phyloP scores from a whole-genome alignment of 2,797 vertebrate genomes.

The Taenioides sp. region DNA sequence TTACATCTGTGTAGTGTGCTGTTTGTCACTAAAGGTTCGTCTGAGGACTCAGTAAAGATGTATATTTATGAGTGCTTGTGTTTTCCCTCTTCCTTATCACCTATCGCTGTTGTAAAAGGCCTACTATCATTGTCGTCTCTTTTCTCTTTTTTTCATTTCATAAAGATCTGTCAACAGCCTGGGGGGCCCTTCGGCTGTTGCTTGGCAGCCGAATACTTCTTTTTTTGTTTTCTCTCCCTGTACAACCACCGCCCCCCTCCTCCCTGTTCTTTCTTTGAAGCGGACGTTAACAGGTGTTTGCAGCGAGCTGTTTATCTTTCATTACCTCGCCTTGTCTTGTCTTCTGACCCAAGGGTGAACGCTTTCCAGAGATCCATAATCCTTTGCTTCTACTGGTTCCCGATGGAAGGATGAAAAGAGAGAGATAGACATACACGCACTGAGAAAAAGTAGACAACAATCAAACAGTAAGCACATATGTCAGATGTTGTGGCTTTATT shows the following conservation, averaged over 20 bases:
- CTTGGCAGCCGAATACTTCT: conserved; percentile 83
- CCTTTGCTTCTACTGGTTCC: conserved; percentile 74
- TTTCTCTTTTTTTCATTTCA: conserved; percentile 80
- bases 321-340: conserved; percentile 77
- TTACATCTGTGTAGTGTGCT: conserved; percentile 47
- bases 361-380: conserved; percentile 79
- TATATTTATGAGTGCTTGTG: conserved; percentile 77
- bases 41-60: conserved; percentile 76
- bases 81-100: conserved; percentile 79
- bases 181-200: conserved; percentile 82
- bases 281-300: conserved; percentile 85
- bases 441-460: conserved; percentile 70
- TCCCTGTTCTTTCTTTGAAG: conserved; percentile 81
- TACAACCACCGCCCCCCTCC: conserved; percentile 49
- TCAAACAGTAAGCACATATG: conserved; percentile 73
- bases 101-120: conserved; percentile 80
- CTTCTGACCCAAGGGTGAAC: conserved; percentile 81
- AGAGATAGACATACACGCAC: conserved; percentile 63
- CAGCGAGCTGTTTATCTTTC: conserved; percentile 83
- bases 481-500: conserved; percentile 74
- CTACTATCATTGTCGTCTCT: conserved; percentile 81
- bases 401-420: conserved; percentile 76
- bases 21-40: conserved; percentile 72
- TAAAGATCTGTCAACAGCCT: conserved; percentile 86
- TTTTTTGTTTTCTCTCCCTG: conserved; percentile 73